Evolutionary conservation across 1,140 invertebrate species (phyloP).

Genomic region (Dreissena polymorpha): DNA sequence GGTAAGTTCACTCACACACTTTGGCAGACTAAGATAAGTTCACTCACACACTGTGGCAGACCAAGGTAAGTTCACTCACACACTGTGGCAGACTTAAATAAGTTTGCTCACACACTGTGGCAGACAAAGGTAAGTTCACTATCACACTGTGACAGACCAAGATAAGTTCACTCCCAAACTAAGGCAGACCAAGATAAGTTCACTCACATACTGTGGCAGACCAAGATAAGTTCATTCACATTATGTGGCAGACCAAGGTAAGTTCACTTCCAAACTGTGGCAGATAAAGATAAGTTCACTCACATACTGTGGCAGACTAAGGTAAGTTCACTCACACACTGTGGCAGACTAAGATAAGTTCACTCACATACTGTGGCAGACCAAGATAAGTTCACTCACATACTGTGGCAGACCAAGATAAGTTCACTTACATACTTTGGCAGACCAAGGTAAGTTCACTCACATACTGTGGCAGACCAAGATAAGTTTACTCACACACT

Average conservation of each 20-base stretch:
- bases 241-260: no score
- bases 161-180: slow-evolving; percentile 57
- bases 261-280: no score
- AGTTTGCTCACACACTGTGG: neutral
- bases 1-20: no score
- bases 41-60: neutral
- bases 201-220: slow-evolving; percentile 94
- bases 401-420: slow-evolving; percentile 89
- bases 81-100: slow-evolving; percentile 89
- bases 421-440: neutral
- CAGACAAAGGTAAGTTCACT: no score
- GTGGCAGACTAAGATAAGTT: slow-evolving; percentile 87
- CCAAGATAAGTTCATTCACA: slow-evolving; percentile 79
- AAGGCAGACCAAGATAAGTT: no score
- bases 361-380: neutral
- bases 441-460: no score
- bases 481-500: slow-evolving; percentile 58
- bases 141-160: slow-evolving; percentile 92
- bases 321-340: no score
- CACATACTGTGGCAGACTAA: neutral
- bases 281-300: slow-evolving; percentile 84
- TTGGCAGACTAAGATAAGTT: slow-evolving; percentile 87
- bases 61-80: no score
- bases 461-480: slow-evolving; percentile 92
- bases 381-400: no score